Evolutionary conservation across 2,888 invertebrate species (phyloP).

Genomic region (Agrypnus murinus): DNA sequence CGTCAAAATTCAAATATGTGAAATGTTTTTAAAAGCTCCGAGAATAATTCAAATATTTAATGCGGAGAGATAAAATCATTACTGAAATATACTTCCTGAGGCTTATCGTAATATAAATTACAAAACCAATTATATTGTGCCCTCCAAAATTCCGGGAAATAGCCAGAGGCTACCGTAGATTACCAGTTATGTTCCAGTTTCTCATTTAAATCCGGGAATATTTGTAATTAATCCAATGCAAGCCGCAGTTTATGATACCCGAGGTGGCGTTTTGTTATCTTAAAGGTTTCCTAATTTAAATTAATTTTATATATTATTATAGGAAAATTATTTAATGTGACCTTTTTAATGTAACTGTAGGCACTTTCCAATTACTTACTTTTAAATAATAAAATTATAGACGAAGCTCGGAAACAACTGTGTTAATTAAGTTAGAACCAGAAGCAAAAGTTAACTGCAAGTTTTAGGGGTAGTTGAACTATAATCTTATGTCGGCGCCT

Average conservation of each 20-base stretch:
- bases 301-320: slow-evolving; percentile 32
- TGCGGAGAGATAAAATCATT: slow-evolving; percentile 45
- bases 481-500: slow-evolving; percentile 25
- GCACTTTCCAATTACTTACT: no score
- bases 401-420: not conserved
- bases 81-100: slow-evolving; percentile 44
- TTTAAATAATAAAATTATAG: not conserved
- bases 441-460: slow-evolving; percentile 8
- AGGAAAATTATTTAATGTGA: no score
- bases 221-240: slow-evolving; percentile 47
- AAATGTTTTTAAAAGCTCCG: not conserved
- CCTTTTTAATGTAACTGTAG: no score
- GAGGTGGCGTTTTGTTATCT: slow-evolving; percentile 37
- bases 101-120: slow-evolving; percentile 47
- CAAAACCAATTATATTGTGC: slow-evolving; percentile 43
- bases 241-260: slow-evolving; percentile 40
- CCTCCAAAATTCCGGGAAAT: slow-evolving; percentile 43
- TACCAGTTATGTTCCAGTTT: slow-evolving; percentile 45
- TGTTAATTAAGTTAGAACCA: slow-evolving; percentile 15
- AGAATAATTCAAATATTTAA: slow-evolving; percentile 36
- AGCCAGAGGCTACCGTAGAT: slow-evolving; percentile 45
- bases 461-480: slow-evolving; percentile 27
- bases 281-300: slow-evolving; percentile 36
- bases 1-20: not conserved
- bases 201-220: slow-evolving; percentile 48